Conservation (phyloP, 2,888 invertebrate species). For the Leptopilina myrica region DNA sequence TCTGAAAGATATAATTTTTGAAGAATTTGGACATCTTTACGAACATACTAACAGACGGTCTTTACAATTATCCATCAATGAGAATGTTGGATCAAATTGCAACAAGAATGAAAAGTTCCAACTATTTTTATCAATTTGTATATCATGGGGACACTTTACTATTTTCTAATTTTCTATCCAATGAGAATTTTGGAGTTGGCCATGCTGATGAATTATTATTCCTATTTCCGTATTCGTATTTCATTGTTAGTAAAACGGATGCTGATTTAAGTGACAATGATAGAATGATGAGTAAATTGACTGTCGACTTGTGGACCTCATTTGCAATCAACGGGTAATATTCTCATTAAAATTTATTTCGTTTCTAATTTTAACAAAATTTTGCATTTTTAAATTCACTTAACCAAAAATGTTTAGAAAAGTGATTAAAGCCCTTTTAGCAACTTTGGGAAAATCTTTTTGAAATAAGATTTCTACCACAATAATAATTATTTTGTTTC, state of each 20-base stretch:
- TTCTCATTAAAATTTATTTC: no score
- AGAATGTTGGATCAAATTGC: neutral
- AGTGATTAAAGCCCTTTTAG: no score
- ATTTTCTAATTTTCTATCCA: neutral
- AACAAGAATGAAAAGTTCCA: neutral
- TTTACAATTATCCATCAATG: neutral
- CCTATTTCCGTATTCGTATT: neutral
- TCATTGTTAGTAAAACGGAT: neutral
- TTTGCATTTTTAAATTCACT: no score
- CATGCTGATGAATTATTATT: neutral
- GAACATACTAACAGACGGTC: neutral
- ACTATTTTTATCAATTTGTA: neutral
- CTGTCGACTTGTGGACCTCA: constrained; percentile 14
- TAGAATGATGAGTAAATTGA: neutral
- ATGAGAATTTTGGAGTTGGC: neutral
- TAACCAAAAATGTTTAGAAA: no score
- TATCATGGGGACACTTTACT: neutral
- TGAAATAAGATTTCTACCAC: no score
- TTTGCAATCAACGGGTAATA: constrained; percentile 2
- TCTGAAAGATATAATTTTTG: no score
- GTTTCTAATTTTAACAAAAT: no score
- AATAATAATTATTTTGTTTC: no score
- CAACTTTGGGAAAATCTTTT: no score
- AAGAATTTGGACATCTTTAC: neutral
- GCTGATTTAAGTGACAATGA: neutral